Percentiles rank a stretch among this genome's conserved stretches.
Evolutionary conservation across 1,140 invertebrate species (phyloP).

Genomic region (Euwallacea similis): DNA sequence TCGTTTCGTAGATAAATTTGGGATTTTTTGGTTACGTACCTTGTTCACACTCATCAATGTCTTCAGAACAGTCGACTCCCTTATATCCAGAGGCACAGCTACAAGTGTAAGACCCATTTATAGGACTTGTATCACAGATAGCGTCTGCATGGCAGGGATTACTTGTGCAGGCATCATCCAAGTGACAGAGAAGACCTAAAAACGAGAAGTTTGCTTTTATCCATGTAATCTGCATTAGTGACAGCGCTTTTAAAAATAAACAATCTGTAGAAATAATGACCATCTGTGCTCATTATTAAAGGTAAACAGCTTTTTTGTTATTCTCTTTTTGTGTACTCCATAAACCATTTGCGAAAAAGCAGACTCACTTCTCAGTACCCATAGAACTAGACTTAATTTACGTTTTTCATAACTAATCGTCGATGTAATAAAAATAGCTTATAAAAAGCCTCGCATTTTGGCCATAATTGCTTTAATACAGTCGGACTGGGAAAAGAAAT

Average conservation of each 20-base stretch:
- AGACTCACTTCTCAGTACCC: too few species aligned
- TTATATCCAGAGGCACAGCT: conserved; percentile 91
- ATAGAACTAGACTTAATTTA: too few species aligned
- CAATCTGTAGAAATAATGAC: too few species aligned
- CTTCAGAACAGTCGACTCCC: conserved; percentile 87
- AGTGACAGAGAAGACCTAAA: conserved; percentile 85
- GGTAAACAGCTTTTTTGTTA: conserved; percentile 1
- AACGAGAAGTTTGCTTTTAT: conserved; percentile 28
- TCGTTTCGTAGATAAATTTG: neutral
- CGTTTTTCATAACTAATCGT: neutral
- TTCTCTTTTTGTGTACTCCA: too few species aligned
- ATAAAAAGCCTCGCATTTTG: conserved; percentile 3
- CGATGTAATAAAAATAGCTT: conserved; percentile 5
- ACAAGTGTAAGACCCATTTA: conserved; percentile 92
- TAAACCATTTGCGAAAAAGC: too few species aligned
- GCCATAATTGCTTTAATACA: conserved; percentile 20
- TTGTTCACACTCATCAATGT: conserved; percentile 94
- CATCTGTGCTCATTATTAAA: conserved; percentile 9
- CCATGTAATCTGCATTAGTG: too few species aligned
- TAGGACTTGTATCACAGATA: conserved; percentile 93
- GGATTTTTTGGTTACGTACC: conserved; percentile 59
- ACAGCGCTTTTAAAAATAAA: too few species aligned
- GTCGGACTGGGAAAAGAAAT: conserved; percentile 8
- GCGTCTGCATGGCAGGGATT: conserved; percentile 93
- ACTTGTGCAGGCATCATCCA: conserved; percentile 95